Base-by-base conservation (phyloP, 2,113 vertebrate genomes). In the Phrynosoma blainvillii region DNA sequence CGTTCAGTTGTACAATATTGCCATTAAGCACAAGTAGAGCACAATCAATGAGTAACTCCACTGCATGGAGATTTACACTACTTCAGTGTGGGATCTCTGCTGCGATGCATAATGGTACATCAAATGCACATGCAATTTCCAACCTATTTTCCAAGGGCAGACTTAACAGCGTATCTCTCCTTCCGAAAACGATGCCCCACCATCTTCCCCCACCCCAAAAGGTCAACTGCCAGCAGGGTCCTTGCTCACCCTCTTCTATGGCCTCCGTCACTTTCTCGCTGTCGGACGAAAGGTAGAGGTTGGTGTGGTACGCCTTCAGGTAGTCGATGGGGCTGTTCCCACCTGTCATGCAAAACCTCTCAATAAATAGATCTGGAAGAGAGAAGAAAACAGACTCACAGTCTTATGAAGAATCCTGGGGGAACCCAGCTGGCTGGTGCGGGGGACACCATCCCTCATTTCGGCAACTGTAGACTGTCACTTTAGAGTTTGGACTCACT, bases 261-360 rank as follows among this genome's bases (percentile, higher is more conserved):
- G 98, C 99, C 93, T 98, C 98, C 89, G 95, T 97, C 68, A 99
- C 99, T 96, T 99, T 99, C 92, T 95, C 90, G 0, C 97, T 95
- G 1, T 99, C 98, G 0, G 98, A 97, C 77, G 98, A 99, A 93
- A 99, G 96, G 95, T 99, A 99, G 74, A 99, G 97, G 96, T 99
- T 98, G 86, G 98, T 97, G 95, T 99, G 98, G 87, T 99, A 99
- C 59, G 99, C 99, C 95, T 99, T 99, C 93, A 99, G 94, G 95
- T 99, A 99, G 93, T 97, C 97, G 84, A 99, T 98, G 74, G 98
- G 98, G 95, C 98, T 99, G 84, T 99, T 99, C 87, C 98, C 98
- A 16, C 98, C 98, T 0, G 98, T 99, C 98, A 99, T 98, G 93
- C 98, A 99, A 96, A 99, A 99, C 88, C 98, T 97, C 94, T 99